These are phyloP conservation scores for Platorchestia sp. DNA, from an alignment of 1,140 invertebrate species.

Conservation along the genomic window DNA sequence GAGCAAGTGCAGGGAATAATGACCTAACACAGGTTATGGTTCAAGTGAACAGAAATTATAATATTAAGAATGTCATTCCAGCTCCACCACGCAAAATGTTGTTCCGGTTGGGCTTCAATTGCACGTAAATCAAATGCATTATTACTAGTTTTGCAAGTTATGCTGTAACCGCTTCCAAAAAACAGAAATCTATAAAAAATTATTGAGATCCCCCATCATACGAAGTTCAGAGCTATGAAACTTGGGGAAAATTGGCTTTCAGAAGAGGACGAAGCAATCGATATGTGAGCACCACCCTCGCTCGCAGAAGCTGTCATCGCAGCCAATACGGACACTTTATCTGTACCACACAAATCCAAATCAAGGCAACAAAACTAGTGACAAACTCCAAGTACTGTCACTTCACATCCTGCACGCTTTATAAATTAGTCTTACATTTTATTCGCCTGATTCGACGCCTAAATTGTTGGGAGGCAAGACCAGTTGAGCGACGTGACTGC, in stretches of 20 bases:
- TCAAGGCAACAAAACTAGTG: neutral
- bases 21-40: too few species aligned
- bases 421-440: constrained; percentile 16
- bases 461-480: neutral
- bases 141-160: neutral
- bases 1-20: too few species aligned
- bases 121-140: neutral
- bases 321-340: neutral
- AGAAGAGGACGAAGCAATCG: constrained; percentile 1
- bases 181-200: neutral
- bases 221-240: neutral
- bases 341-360: neutral
- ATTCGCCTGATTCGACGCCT: constrained; percentile 15
- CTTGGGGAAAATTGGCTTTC: neutral
- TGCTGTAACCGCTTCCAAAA: neutral
- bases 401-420: neutral
- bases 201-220: neutral
- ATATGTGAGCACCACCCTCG: constrained; percentile 39
- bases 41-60: too few species aligned
- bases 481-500: neutral
- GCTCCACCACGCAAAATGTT: neutral
- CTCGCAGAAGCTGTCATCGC: neutral
- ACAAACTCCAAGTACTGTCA: neutral
- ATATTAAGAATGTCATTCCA: too few species aligned
- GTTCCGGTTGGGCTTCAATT: neutral